Conservation (phyloP, 2,797 vertebrate species). For the Urophycis tenuis region DNA sequence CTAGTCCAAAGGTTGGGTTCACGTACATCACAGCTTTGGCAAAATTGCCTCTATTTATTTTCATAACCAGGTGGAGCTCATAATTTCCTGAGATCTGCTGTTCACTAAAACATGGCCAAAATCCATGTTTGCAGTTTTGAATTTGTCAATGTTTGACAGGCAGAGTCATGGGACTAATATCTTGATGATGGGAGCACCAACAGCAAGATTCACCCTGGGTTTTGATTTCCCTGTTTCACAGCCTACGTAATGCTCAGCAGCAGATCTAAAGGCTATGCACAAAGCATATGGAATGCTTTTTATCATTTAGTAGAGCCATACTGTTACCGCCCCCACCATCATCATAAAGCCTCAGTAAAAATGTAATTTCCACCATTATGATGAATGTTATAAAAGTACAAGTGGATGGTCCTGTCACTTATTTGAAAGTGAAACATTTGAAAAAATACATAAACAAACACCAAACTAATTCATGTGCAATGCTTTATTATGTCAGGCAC, state of each 20-base stretch:
- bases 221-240: not conserved
- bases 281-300: not conserved
- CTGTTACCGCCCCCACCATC: too few species aligned
- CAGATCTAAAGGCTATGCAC: not conserved
- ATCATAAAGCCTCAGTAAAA: too few species aligned
- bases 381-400: not conserved
- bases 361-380: not conserved
- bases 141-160: not conserved
- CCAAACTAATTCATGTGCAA: not conserved
- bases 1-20: not conserved
- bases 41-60: not conserved
- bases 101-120: not conserved
- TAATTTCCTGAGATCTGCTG: not conserved
- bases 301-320: too few species aligned
- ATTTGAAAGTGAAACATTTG: not conserved
- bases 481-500: slow-evolving; percentile 15
- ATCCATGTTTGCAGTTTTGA: not conserved
- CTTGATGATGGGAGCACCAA: not conserved
- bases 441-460: not conserved
- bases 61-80: not conserved
- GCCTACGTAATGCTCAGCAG: not conserved
- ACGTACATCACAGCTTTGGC: not conserved
- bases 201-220: not conserved
- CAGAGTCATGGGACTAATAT: not conserved
- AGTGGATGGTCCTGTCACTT: too few species aligned